Evolutionary conservation across 2,113 vertebrate species (phyloP), one percentile per base, ranked within the genome.

Genomic region (Prinia subflava): DNA sequence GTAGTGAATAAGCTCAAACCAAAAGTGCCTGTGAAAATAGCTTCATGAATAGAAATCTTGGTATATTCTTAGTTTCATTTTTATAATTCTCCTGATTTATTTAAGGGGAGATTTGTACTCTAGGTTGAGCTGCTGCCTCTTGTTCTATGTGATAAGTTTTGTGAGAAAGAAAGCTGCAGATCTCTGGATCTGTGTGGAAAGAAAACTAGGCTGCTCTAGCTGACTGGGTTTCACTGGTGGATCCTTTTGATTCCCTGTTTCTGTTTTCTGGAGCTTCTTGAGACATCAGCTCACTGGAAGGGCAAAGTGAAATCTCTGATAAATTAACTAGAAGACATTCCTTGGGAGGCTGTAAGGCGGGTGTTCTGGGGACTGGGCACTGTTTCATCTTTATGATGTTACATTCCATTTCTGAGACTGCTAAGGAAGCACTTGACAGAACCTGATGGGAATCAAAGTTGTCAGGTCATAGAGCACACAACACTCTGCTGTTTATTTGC

Each of bases 151-250:
- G 41, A 30, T 23, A 41, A 56, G 3, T 71, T 67, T 22, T 79
- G 17, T 79, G 42, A 39, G 22, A 46, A n/a, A 39, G 27, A 82
- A 13, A 68, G 37, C 25, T 76, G 23, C 21, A 71, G 21, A 35
- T 80, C 9, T 49, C 30, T 77, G 27, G 35, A n/a, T 30, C 23
- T 64, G 0, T 5, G 15, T 52, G 11, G 22, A 60, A 86, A 65
- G 5, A 44, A 15, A 55, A 67, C 4, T 50, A 70, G 25, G 2
- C 25, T 83, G 5, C 0, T 0, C 39, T 75, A 85, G 75, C 15
- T 62, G 55, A 4, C 27, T 55, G 37, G 22, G 19, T 55, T 74
- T 87, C 73, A 15, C 17, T 68, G 23, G 24, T 86, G 21, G 12
- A 20, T 79, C 9, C 8, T 64, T 77, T 33, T 16, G 24, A 35